These are phyloP conservation scores for Meteorus cinctellus DNA, from an alignment of 2,888 invertebrate species.

Conservation along the genomic window DNA sequence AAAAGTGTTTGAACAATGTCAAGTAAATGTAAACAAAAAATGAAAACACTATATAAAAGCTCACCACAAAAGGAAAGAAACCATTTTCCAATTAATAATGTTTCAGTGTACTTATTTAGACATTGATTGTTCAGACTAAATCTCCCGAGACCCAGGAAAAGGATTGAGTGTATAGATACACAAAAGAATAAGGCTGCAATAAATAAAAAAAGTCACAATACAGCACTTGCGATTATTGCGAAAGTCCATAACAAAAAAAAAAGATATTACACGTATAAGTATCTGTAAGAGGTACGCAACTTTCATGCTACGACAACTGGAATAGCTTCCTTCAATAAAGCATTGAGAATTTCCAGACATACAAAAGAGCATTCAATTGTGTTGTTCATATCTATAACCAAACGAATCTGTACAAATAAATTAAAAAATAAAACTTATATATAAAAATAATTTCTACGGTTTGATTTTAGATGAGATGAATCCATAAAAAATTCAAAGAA, in stretches of 20 bases:
- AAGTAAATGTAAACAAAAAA: neutral
- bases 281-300: neutral
- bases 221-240: neutral
- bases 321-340: neutral
- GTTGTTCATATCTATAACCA: neutral
- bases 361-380: neutral
- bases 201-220: neutral
- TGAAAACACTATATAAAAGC: neutral
- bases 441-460: neutral
- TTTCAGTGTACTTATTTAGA: neutral
- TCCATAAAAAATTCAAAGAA: neutral
- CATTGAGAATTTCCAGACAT: neutral
- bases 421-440: neutral
- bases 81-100: neutral
- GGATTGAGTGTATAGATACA: neutral
- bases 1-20: no score
- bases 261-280: neutral
- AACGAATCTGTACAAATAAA: neutral
- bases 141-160: neutral
- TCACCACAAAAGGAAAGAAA: neutral
- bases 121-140: conserved; percentile 8
- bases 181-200: neutral
- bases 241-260: neutral
- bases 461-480: conserved; percentile 6
- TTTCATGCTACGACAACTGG: neutral